Evolutionary conservation across 1,140 invertebrate genomes (phyloP).

Genomic region (Drosophila tani): DNA sequence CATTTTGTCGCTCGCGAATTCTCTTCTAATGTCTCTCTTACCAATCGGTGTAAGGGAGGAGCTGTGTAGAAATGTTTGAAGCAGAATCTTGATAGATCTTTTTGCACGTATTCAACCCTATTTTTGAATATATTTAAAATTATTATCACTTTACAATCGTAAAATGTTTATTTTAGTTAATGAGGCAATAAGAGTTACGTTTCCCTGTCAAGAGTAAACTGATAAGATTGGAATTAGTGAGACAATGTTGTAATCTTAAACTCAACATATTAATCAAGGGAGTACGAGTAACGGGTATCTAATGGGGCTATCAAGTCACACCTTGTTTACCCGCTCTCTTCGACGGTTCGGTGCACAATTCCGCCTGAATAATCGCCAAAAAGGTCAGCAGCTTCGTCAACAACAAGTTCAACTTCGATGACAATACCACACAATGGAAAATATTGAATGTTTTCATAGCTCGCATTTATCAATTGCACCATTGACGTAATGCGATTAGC

Average conservation of each 20-base stretch:
- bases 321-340: slow-evolving; percentile 26
- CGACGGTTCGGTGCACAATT: slow-evolving; percentile 18
- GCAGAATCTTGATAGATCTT: not conserved
- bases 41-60: not conserved
- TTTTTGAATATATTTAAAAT: not conserved
- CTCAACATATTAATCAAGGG: too few species aligned
- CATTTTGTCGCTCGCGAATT: not conserved
- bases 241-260: not conserved
- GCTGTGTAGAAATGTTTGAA: not conserved
- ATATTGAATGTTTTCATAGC: slow-evolving; percentile 5
- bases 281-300: not conserved
- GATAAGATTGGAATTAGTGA: not conserved
- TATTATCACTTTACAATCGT: not conserved
- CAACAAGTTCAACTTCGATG: slow-evolving; percentile 58
- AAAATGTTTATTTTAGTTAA: not conserved
- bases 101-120: not conserved
- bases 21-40: slow-evolving; percentile 27
- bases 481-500: slow-evolving; percentile 74
- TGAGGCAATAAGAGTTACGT: not conserved
- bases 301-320: not conserved
- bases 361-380: slow-evolving; percentile 18
- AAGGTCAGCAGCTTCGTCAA: slow-evolving; percentile 51
- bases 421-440: slow-evolving; percentile 14
- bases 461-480: slow-evolving; percentile 62
- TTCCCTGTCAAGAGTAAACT: not conserved